phyloP scores from a whole-genome alignment of 2,888 invertebrate genomes.

The Lypha dubia region DNA sequence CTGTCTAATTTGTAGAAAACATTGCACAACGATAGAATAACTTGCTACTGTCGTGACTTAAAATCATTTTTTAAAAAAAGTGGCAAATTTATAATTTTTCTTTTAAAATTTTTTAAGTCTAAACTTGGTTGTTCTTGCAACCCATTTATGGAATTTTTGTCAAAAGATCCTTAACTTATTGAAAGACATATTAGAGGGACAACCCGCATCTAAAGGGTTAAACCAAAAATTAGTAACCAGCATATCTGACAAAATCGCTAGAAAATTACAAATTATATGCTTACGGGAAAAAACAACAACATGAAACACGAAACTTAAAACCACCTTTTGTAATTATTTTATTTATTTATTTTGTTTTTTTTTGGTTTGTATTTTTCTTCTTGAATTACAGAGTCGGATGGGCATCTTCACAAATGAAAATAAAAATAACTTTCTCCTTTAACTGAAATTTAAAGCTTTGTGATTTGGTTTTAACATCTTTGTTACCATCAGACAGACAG shows the following conservation, averaged over 20 bases:
- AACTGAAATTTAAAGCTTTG: conserved; percentile 66
- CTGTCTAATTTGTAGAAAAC: no score
- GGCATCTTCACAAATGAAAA: conserved; percentile 48
- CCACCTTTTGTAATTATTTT: conserved; percentile 42
- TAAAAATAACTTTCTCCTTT: conserved; percentile 69
- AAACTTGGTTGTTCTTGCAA: no score
- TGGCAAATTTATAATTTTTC: no score
- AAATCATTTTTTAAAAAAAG: no score
- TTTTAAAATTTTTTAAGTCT: no score
- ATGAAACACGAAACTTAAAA: conserved; percentile 58
- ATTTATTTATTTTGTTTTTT: no score
- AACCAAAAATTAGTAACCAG: conserved; percentile 12
- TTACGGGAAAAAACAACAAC: background rate
- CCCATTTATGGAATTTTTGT: no score
- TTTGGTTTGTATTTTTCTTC: background rate
- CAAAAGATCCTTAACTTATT: no score
- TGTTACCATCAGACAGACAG: conserved; percentile 6
- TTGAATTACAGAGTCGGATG: conserved; percentile 16
- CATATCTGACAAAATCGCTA: conserved; percentile 42
- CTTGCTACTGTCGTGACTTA: no score
- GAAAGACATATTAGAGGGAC: no score
- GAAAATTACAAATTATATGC: conserved; percentile 66
- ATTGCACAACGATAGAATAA: no score
- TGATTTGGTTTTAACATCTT: conserved; percentile 46
- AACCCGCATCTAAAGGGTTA: conserved; percentile 51